Conservation (phyloP, 92 coral and sea anemone genomes). For the Heliopora coerulea region DNA sequence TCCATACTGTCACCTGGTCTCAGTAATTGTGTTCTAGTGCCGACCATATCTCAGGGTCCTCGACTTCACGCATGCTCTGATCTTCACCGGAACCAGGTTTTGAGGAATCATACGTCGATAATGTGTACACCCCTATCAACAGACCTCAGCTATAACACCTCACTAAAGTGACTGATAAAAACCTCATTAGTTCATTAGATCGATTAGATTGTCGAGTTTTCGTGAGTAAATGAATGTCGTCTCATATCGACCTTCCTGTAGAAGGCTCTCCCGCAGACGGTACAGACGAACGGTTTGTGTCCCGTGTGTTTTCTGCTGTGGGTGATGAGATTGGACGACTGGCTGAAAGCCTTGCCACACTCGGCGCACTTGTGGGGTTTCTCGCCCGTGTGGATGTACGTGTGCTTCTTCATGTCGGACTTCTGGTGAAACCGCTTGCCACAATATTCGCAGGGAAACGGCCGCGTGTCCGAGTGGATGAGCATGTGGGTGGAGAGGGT, state of each 20-base stretch:
- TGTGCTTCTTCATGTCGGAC: constrained; percentile 97
- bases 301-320: constrained; percentile 95
- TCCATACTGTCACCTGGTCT: too few species aligned
- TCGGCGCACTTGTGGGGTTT: constrained; percentile 86
- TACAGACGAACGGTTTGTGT: constrained; percentile 89
- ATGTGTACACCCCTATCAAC: too few species aligned
- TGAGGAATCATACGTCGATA: too few species aligned
- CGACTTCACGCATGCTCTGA: too few species aligned
- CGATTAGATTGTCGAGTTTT: neutral
- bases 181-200: too few species aligned
- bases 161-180: too few species aligned
- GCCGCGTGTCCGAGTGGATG: constrained; percentile 93
- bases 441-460: constrained; percentile 86
- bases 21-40: too few species aligned
- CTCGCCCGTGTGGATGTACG: constrained; percentile 89
- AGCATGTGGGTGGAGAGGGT: constrained; percentile 95
- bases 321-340: constrained; percentile 92
- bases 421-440: constrained; percentile 95
- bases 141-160: too few species aligned
- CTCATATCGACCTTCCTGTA: constrained; percentile 91
- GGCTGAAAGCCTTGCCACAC: constrained; percentile 95
- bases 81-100: too few species aligned
- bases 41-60: too few species aligned
- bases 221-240: constrained; percentile 56
- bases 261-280: constrained; percentile 78